A percentile compares a stretch with the other conserved stretches of the same genome.
Conservation (phyloP, 2,888 invertebrate genomes). For the Nycteola revayana region DNA sequence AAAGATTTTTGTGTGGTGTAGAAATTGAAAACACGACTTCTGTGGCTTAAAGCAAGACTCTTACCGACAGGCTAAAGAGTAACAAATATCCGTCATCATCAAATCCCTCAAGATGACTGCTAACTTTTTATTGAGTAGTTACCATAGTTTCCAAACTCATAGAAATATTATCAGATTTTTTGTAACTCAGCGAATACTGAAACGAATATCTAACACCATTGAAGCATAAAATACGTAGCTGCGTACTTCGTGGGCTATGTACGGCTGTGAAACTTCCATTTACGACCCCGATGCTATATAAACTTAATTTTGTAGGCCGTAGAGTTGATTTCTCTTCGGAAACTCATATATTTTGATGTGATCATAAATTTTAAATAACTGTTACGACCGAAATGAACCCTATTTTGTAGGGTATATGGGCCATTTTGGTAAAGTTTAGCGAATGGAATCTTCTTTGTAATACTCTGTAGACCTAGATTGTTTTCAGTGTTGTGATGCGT, state of each 20-base stretch:
- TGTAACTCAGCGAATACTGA: conserved; percentile 38
- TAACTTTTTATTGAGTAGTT: conserved; percentile 21
- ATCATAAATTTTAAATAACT: conserved; percentile 25
- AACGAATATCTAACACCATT: conserved; percentile 32
- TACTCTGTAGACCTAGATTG: conserved; percentile 20
- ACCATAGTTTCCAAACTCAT: conserved; percentile 28
- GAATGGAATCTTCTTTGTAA: conserved; percentile 12
- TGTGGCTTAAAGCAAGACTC: too few species aligned
- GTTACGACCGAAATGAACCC: conserved; percentile 18
- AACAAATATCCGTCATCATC: too few species aligned
- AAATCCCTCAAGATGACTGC: too few species aligned
- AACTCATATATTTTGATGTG: conserved; percentile 24
- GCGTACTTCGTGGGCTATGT: conserved; percentile 28
- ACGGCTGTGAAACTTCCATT: conserved; percentile 22
- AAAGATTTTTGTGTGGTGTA: too few species aligned
- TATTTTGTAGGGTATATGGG: conserved; percentile 20
- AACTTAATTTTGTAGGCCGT: conserved; percentile 19
- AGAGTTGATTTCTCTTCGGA: conserved; percentile 28
- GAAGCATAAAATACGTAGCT: conserved; percentile 27
- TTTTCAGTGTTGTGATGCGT: conserved; percentile 25
- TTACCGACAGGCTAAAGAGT: too few species aligned
- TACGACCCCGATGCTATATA: conserved; percentile 18
- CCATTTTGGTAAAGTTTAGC: conserved; percentile 13
- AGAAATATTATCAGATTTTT: conserved; percentile 43
- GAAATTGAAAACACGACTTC: too few species aligned